Base-by-base conservation (phyloP, 2,888 invertebrate species). In the Caenorhabditis virilis region DNA sequence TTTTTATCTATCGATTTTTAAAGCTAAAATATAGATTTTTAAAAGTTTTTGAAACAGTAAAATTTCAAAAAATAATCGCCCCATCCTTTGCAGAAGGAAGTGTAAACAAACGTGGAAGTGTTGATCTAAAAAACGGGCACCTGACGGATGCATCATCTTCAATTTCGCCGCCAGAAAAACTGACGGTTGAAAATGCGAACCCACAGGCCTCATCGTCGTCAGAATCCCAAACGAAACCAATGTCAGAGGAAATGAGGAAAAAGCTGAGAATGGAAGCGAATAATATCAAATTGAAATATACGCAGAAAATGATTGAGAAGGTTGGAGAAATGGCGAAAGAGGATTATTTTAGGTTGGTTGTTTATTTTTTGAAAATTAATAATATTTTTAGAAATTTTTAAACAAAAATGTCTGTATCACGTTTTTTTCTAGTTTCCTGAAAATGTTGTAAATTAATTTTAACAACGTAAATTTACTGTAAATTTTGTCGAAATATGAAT, bases 11-110 rank as follows among this genome's bases (percentile, higher is more conserved):
- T n/a, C n/a, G n/a, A n/a, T n/a, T n/a, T n/a, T n/a, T n/a, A n/a
- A n/a, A n/a, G n/a, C n/a, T n/a, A n/a, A n/a, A n/a, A n/a, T n/a
- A n/a, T n/a, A n/a, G n/a, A n/a, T n/a, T n/a, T n/a, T n/a, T n/a
- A n/a, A n/a, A n/a, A n/a, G n/a, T n/a, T n/a, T n/a, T n/a, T n/a
- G n/a, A 30, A 30, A 30, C 30, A 30, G 30, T 30, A 9, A 9
- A 6, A 30, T 9, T 30, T 30, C 30, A 30, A 30, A 30, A 30
- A 30, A 30, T 9, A 36, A 36, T 5, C n/a, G n/a, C n/a, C n/a
- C n/a, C n/a, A n/a, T n/a, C n/a, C n/a, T 42, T 45, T 45, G 27
- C 43, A 45, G 43, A 45, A 16, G 26, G 43, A 45, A 45, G 42
- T 42, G 23, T 42, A 9, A 42, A 42, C 15, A 42, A 42, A 42